These are phyloP conservation scores for Thera britannica DNA, from an alignment of 2,888 invertebrate genomes.

Conservation along the genomic window DNA sequence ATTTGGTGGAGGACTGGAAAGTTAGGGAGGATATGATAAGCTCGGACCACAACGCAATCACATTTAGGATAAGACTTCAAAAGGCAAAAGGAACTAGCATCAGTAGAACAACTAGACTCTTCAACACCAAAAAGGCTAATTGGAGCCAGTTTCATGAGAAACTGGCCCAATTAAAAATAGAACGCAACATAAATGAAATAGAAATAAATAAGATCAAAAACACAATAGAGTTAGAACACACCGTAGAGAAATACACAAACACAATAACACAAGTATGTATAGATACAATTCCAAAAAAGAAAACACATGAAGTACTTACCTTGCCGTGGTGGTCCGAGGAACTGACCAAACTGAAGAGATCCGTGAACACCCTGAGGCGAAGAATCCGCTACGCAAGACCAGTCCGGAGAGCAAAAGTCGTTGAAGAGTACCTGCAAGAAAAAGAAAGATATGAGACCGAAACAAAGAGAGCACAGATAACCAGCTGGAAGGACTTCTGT, in stretches of 20 bases:
- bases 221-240: neutral
- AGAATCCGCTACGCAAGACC: neutral
- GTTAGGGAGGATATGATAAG: neutral
- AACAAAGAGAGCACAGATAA: neutral
- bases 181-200: neutral
- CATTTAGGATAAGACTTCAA: neutral
- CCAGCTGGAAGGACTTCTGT: neutral
- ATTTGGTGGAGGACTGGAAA: neutral
- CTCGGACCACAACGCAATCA: neutral
- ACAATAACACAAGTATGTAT: neutral
- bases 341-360: no score
- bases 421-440: neutral
- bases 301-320: neutral
- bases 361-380: neutral
- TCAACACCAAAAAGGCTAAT: neutral
- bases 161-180: neutral
- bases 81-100: neutral
- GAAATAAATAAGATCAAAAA: neutral
- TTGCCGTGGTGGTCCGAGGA: neutral
- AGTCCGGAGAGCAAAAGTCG: neutral
- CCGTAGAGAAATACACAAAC: neutral
- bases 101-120: neutral
- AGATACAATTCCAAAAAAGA: constrained; percentile 2
- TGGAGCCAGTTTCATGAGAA: neutral
- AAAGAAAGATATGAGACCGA: neutral